A percentile compares a stretch with the other conserved stretches of the same genome.
phyloP scores from a whole-genome alignment of 2,888 invertebrate genomes.

The Latrodectus hesperus region DNA sequence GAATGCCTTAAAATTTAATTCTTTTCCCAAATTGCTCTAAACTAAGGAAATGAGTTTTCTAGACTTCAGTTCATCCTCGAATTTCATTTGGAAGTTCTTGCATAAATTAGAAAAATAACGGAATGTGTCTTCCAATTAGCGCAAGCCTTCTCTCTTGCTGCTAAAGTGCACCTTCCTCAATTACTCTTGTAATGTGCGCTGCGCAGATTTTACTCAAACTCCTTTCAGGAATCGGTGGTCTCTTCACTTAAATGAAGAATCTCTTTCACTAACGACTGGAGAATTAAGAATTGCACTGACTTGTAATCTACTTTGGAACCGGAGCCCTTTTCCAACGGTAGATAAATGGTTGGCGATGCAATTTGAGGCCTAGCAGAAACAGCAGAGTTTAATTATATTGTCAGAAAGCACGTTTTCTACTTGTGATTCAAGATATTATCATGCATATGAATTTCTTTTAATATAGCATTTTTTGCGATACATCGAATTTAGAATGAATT shows the following conservation, averaged over 20 bases:
- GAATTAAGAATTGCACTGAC: constrained; percentile 1
- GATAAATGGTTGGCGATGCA: constrained; percentile 5
- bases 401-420: too few relatives aligned
- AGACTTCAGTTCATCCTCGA: not conserved
- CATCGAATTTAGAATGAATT: too few relatives aligned
- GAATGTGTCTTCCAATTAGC: constrained; percentile 5
- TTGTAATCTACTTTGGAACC: constrained; percentile 2
- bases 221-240: constrained; percentile 1
- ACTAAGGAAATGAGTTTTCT: constrained; percentile 2
- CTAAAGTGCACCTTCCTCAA: not conserved
- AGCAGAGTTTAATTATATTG: not conserved
- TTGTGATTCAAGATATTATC: too few relatives aligned
- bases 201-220: not conserved
- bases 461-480: too few relatives aligned
- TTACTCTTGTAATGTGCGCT: constrained; percentile 1
- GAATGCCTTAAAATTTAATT: constrained; percentile 2
- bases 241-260: not conserved
- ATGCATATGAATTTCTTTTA: too few relatives aligned
- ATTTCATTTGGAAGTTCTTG: constrained; percentile 3
- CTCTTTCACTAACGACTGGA: constrained; percentile 5
- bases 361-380: not conserved
- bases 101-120: constrained; percentile 5
- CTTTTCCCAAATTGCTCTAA: not conserved
- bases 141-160: not conserved
- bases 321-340: not conserved